phyloP scores from a whole-genome alignment of 2,888 invertebrate species.

The Nemurella pictetii region DNA sequence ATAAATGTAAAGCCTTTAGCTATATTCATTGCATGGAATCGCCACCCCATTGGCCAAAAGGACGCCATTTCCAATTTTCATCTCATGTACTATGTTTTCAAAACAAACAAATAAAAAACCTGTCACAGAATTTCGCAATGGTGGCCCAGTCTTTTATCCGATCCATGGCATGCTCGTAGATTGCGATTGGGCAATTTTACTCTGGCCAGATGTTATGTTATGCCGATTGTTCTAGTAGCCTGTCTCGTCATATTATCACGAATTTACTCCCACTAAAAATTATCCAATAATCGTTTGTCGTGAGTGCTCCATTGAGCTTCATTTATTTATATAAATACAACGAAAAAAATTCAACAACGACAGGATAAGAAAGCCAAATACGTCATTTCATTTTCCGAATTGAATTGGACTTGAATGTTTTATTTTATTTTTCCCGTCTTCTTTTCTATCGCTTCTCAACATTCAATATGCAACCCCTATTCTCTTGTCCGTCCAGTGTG shows the following conservation, averaged over 20 bases:
- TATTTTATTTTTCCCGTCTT: background rate
- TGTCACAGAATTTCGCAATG: background rate
- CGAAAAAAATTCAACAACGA: background rate
- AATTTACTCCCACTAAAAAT: background rate
- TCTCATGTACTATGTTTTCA: background rate
- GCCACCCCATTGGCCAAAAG: background rate
- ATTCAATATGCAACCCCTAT: conserved; percentile 16
- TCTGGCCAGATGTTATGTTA: background rate
- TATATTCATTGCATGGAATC: no score
- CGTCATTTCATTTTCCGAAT: conserved; percentile 1
- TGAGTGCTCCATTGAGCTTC: background rate
- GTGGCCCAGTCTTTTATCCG: background rate
- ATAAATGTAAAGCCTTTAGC: no score
- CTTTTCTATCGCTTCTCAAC: background rate
- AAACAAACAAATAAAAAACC: background rate
- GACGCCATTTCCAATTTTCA: background rate
- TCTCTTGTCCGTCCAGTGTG: background rate
- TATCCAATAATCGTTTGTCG: background rate
- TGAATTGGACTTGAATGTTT: background rate
- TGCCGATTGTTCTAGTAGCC: background rate
- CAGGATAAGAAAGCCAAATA: background rate
- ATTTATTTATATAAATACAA: background rate
- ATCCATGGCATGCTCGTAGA: no score
- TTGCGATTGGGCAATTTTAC: background rate
- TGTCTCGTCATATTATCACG: background rate